Base-by-base conservation (phyloP, 2,888 invertebrate genomes). In the Perdita meconis region DNA sequence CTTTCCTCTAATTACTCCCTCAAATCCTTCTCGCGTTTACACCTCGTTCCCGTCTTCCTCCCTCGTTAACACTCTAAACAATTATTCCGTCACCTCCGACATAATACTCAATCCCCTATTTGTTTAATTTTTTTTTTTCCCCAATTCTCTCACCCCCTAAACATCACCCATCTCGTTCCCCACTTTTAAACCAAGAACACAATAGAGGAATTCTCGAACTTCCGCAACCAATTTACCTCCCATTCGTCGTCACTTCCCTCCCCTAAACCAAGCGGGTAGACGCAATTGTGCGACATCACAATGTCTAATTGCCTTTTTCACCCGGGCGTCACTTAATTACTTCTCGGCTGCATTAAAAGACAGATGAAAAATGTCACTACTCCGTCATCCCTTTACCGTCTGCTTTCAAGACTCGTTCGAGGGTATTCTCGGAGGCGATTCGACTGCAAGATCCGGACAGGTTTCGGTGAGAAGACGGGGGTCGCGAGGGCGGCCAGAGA, bases 341-440 rank as follows among this genome's bases (percentile, higher is more conserved):
- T 70, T 74, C 77, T 74, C 55, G 66, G 65, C 77, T 82, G 61
- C 73, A 68, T 77, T 80, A 80, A 71, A 42, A 65, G 65, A 57
- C 77, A 30, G 69, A 60, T 73, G 74, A 79, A 83, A 82, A 83
- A 83, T 77, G 68, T 69, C 78, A 59, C 61, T 26, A 30, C 36
- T 57, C 55, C 40, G 66, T 77, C 57, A 63, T 71, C 83, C 80
- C 83, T 64, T 83, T 63, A 51, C 44, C 64, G 30, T 8, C 50
- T 56, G 82, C 80, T 72, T 61, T 77, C 66, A 75, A 66, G 57
- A 19, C 51, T 67, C 60, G 56, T 56, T 55, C 66, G 71, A 77
- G 75, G 63, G 74, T 72, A 50, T 69, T 68, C 55, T 56, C 53
- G 67, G 72, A 77, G 57, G 50, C 56, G 75, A 57, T 57, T 68